Conservation (phyloP, 2,797 vertebrate species). For the Hemibagrus guttatus region DNA sequence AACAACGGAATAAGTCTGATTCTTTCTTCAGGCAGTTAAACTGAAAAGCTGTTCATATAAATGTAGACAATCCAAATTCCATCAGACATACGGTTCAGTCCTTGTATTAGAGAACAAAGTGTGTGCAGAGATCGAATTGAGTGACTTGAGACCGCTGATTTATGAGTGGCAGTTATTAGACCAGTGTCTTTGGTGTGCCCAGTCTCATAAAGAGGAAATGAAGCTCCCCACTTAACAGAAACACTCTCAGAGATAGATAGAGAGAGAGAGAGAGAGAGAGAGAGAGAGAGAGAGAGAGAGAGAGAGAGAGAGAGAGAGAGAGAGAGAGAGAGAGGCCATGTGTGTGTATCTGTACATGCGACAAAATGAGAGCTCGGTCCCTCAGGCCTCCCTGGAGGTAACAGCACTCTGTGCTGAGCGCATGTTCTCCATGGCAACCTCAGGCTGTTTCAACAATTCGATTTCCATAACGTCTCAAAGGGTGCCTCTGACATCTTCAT, state of each 20-base stretch:
- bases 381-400: constrained; percentile 63
- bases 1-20: background rate
- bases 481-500: constrained; percentile 77
- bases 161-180: constrained; percentile 44
- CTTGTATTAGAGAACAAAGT: constrained; percentile 27
- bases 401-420: constrained; percentile 68
- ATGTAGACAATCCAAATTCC: background rate
- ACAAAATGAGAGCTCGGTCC: constrained; percentile 66
- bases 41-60: background rate
- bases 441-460: constrained; percentile 71
- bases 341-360: constrained; percentile 24
- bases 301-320: constrained; percentile 13
- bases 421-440: constrained; percentile 81
- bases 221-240: constrained; percentile 42
- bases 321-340: background rate
- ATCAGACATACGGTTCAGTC: background rate
- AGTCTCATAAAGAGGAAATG: constrained; percentile 53
- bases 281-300: constrained; percentile 12
- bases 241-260: constrained; percentile 31
- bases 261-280: constrained; percentile 6
- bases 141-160: constrained; percentile 39
- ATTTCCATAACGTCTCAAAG: constrained; percentile 75
- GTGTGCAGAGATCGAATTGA: constrained; percentile 37
- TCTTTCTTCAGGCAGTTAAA: constrained; percentile 6
- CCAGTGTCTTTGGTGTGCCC: constrained; percentile 36